phyloP scores from a whole-genome alignment of 2,797 vertebrate species.

The Chloroceryle inda region DNA sequence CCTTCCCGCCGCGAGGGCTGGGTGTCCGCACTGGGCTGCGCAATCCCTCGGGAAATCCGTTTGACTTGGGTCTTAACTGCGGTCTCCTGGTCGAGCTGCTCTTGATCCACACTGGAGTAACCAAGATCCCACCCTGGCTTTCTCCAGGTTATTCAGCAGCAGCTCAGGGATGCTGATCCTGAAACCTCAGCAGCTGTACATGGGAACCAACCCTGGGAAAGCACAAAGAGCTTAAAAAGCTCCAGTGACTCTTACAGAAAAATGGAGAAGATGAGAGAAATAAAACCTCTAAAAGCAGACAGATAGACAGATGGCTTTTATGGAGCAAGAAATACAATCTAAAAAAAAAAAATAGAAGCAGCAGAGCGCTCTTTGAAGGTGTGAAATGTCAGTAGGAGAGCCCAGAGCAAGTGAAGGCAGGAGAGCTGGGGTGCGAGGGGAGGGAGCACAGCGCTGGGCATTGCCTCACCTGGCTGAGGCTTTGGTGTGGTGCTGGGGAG shows the following conservation, averaged over 20 bases:
- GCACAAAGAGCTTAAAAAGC: not conserved
- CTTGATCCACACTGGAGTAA: fast-evolving
- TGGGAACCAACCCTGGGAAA: not conserved
- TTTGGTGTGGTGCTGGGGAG: not conserved
- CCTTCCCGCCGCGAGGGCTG: fast-evolving
- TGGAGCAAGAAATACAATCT: slow-evolving; percentile 34
- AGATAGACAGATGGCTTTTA: slow-evolving; percentile 45
- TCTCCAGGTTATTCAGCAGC: not conserved
- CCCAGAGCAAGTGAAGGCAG: not conserved
- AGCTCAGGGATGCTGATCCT: not conserved
- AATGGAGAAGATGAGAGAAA: slow-evolving; percentile 24
- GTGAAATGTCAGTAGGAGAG: not conserved
- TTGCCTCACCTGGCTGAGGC: fast-evolving
- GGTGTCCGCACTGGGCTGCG: fast-evolving
- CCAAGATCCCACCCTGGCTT: not conserved
- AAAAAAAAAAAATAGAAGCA: not conserved
- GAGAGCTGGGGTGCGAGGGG: not conserved
- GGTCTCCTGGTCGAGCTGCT: not conserved
- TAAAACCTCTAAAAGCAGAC: not conserved
- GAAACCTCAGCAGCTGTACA: not conserved
- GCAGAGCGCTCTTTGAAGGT: not conserved
- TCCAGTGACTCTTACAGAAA: not conserved
- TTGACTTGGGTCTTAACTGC: fast-evolving
- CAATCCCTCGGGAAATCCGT: fast-evolving
- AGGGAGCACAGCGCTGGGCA: not conserved